Evolutionary conservation across 2,113 vertebrate species (phyloP).

Genomic region (Chaetura pelagica): DNA sequence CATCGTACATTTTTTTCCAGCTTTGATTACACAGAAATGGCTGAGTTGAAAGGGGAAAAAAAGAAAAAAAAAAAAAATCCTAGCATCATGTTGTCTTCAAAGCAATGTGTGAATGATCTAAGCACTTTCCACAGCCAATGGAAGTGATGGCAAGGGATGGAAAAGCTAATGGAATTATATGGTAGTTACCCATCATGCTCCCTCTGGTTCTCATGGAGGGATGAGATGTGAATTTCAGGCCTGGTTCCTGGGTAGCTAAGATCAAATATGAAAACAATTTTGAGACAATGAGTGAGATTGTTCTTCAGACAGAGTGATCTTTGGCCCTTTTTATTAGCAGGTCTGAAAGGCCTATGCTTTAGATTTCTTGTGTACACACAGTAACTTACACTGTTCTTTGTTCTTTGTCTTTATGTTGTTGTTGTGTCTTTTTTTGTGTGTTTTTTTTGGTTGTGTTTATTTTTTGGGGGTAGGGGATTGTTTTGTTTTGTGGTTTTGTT

Average conservation of each 20-base stretch:
- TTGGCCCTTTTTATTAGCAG: not conserved
- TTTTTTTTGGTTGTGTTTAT: no score
- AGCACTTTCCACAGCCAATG: not conserved
- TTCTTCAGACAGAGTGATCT: not conserved
- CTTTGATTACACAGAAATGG: not conserved
- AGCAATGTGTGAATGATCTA: not conserved
- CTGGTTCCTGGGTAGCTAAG: not conserved
- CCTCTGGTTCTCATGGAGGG: not conserved
- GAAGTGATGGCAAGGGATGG: not conserved
- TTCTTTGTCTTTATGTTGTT: no score
- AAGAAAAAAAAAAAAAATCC: no score
- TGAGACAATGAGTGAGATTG: not conserved
- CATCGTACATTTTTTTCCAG: not conserved
- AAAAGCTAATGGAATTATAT: not conserved
- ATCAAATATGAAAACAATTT: slow-evolving; percentile 22
- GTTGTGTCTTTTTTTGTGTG: no score
- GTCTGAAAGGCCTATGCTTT: not conserved
- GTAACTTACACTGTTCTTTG: not conserved
- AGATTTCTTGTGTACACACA: not conserved
- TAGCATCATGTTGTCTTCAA: not conserved
- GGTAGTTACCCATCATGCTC: not conserved
- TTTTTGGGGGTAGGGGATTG: no score
- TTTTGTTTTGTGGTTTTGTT: not conserved
- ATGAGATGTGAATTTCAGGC: not conserved
- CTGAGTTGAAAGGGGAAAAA: not conserved